A percentile compares a stretch with the other conserved stretches of the same genome.
phyloP scores from a whole-genome alignment of 2,888 invertebrate species.

The Oscheius onirici region DNA sequence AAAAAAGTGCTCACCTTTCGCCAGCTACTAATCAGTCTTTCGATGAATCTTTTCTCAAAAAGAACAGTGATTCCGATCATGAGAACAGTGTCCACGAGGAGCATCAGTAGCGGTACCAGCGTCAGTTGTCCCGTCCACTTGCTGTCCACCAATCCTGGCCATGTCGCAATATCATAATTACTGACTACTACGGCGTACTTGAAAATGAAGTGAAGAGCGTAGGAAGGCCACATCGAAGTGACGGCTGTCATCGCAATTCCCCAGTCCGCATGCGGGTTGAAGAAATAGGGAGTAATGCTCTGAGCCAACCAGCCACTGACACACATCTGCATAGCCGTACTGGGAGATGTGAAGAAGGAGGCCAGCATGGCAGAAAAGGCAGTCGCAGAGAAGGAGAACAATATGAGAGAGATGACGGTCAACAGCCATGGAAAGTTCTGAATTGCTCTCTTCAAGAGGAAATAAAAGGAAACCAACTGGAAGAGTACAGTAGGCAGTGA shows the following conservation, averaged over 20 bases:
- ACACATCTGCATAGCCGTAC: constrained; percentile 18
- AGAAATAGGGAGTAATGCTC: constrained; percentile 4
- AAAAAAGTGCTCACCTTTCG: no score
- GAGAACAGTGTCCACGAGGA: not conserved
- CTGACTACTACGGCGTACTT: not conserved
- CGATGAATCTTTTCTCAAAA: not conserved
- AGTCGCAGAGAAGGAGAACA: constrained; percentile 15
- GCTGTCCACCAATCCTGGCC: not conserved
- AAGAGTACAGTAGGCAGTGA: not conserved
- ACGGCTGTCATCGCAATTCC: not conserved
- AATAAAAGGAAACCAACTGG: not conserved
- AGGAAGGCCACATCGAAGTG: not conserved
- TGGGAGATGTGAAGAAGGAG: constrained; percentile 8
- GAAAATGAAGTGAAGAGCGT: constrained; percentile 9
- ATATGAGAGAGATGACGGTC: not conserved
- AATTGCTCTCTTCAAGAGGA: not conserved
- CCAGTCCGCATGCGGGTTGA: not conserved
- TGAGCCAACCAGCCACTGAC: not conserved
- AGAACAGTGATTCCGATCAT: not conserved
- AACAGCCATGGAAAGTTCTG: constrained; percentile 15
- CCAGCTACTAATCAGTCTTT: no score
- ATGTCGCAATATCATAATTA: not conserved
- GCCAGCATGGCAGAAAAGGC: constrained; percentile 19
- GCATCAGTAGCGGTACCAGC: not conserved
- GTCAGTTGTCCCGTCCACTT: constrained; percentile 5